These are phyloP conservation scores for Phataginus tetradactyla DNA, from an alignment of 2,797 vertebrate species.

Conservation along the genomic window DNA sequence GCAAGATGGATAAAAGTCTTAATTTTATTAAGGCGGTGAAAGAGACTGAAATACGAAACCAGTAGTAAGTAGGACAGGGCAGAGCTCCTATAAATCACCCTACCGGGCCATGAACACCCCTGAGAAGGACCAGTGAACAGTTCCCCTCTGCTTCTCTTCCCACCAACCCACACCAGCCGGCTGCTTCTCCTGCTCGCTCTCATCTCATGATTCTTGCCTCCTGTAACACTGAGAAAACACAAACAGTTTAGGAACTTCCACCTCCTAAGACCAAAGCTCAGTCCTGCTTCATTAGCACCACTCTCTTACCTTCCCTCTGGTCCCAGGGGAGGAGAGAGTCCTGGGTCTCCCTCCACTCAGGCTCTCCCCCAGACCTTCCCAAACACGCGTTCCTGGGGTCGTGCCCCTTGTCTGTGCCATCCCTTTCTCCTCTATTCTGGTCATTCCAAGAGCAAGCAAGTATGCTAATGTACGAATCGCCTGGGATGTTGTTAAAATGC, in stretches of 20 bases:
- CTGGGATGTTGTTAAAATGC: not conserved
- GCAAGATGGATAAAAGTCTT: slow-evolving; percentile 26
- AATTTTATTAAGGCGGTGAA: slow-evolving; percentile 4
- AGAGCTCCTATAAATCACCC: not conserved
- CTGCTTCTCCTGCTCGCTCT: not conserved
- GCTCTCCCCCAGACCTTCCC: not conserved
- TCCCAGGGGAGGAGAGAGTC: not conserved
- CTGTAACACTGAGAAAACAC: not conserved
- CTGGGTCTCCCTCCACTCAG: not conserved
- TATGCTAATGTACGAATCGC: not conserved
- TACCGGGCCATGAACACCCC: not conserved
- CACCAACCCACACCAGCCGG: not conserved
- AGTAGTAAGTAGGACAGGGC: not conserved
- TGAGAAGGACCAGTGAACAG: not conserved
- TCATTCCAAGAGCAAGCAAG: not conserved
- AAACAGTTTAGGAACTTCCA: not conserved
- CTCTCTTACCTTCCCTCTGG: not conserved
- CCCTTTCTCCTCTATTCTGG: not conserved
- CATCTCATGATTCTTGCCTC: not conserved
- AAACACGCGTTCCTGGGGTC: accelerated
- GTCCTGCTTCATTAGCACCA: not conserved
- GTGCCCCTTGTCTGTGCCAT: not conserved
- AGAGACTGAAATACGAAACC: slow-evolving; percentile 22
- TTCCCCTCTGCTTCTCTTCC: not conserved
- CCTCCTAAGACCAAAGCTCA: not conserved